Conservation (phyloP, 2,113 vertebrate genomes). For the Scolopax mira region DNA sequence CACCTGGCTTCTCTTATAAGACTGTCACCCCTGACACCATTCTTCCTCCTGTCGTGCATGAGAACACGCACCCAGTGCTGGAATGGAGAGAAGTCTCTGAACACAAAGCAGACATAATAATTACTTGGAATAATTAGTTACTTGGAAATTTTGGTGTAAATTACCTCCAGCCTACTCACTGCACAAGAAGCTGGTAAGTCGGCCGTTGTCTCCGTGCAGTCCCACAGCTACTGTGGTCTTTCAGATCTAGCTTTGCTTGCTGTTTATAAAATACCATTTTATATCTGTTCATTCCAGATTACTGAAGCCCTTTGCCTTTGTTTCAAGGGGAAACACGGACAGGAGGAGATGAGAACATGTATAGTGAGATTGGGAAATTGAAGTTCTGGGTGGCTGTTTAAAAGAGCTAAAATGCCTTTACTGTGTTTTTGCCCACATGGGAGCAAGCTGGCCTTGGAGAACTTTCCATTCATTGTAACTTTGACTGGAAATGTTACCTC, state of each 20-base stretch:
- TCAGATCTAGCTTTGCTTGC: neutral
- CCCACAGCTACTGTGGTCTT: neutral
- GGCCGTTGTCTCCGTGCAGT: neutral
- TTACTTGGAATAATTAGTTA: neutral
- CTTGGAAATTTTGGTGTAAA: neutral
- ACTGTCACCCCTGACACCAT: neutral
- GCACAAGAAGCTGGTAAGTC: neutral
- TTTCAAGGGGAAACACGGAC: neutral
- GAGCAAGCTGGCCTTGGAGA: neutral
- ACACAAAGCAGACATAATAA: neutral
- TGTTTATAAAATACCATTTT: neutral
- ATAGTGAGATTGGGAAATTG: neutral
- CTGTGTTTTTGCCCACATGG: neutral
- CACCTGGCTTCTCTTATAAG: neutral
- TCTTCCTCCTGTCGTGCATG: neutral
- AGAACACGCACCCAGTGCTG: neutral
- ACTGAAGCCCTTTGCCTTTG: neutral
- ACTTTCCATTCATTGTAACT: neutral
- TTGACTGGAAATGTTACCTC: neutral
- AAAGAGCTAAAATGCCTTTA: neutral
- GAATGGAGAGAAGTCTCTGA: neutral
- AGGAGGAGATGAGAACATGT: neutral
- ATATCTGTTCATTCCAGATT: neutral
- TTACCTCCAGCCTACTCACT: neutral
- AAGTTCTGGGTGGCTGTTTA: neutral